These are phyloP conservation scores for Stylophora pistillata DNA, from an alignment of 64 coral and sea anemone species.

Conservation along the genomic window DNA sequence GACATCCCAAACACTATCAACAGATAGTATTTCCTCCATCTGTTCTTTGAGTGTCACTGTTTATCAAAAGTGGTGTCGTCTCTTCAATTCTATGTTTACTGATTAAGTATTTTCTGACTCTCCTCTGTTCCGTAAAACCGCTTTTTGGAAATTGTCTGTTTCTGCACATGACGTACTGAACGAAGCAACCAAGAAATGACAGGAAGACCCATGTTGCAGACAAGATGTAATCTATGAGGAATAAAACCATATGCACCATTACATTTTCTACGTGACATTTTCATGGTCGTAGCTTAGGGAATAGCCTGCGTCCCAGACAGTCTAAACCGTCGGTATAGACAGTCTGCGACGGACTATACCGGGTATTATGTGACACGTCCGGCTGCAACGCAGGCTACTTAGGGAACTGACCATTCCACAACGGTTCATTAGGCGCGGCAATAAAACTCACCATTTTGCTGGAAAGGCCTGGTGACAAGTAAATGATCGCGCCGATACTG, in stretches of 20 bases:
- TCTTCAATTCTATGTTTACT: conserved; percentile 5
- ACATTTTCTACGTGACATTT: no score
- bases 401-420: background rate
- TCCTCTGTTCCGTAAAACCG: conserved; percentile 40
- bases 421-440: background rate
- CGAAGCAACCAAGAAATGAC: conserved; percentile 12
- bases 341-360: no score
- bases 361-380: no score
- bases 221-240: conserved; percentile 49
- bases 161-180: conserved; percentile 9
- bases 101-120: conserved; percentile 18
- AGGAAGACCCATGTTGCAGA: conserved; percentile 35
- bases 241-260: background rate
- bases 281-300: no score
- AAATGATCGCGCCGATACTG: conserved; percentile 38
- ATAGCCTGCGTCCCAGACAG: no score
- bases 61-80: conserved; percentile 45
- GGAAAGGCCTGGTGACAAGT: conserved; percentile 49
- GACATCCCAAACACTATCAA: background rate
- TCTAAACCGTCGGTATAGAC: no score
- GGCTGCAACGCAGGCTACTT: no score
- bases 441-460: conserved; percentile 44
- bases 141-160: conserved; percentile 46
- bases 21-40: conserved; percentile 55
- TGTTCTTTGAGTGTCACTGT: background rate